Percentiles rank a stretch among this genome's conserved stretches.
phyloP scores from a whole-genome alignment of 1,140 invertebrate species.

The Macrobrachium nipponense region DNA sequence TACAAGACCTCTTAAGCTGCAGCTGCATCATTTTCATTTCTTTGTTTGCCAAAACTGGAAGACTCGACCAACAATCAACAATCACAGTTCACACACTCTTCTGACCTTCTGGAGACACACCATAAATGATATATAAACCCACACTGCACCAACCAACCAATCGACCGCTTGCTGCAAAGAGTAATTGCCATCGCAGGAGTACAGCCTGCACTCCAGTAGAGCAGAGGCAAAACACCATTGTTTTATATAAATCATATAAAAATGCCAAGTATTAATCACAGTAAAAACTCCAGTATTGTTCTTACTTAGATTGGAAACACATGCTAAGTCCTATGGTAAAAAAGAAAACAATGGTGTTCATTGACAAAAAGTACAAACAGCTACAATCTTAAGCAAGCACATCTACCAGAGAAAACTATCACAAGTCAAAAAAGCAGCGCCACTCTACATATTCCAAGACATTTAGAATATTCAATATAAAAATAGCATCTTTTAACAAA shows the following conservation, averaged over 20 bases:
- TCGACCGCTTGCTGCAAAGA: neutral
- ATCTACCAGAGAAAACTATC: slow-evolving; percentile 48
- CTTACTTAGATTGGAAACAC: neutral
- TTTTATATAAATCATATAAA: slow-evolving; percentile 18
- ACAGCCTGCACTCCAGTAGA: slow-evolving; percentile 6
- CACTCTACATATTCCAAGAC: slow-evolving; percentile 44
- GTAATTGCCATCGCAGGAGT: too few relatives aligned
- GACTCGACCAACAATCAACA: slow-evolving; percentile 48
- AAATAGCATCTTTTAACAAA: slow-evolving; percentile 46
- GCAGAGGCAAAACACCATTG: slow-evolving; percentile 37
- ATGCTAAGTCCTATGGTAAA: too few relatives aligned
- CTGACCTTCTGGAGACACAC: slow-evolving; percentile 39
- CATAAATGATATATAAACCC: neutral
- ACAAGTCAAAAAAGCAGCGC: slow-evolving; percentile 37
- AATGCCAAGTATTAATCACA: slow-evolving; percentile 23
- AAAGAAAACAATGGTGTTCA: slow-evolving; percentile 44
- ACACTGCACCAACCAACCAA: neutral
- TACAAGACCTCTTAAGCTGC: too few relatives aligned
- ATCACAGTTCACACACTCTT: slow-evolving; percentile 27
- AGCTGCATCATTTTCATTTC: too few relatives aligned
- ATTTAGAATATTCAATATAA: slow-evolving; percentile 47
- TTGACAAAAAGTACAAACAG: slow-evolving; percentile 24
- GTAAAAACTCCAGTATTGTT: slow-evolving; percentile 34
- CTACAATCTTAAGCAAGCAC: slow-evolving; percentile 43
- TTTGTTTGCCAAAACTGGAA: slow-evolving; percentile 26